phyloP scores from a whole-genome alignment of 2,113 vertebrate genomes.

The Sus scrofa region DNA sequence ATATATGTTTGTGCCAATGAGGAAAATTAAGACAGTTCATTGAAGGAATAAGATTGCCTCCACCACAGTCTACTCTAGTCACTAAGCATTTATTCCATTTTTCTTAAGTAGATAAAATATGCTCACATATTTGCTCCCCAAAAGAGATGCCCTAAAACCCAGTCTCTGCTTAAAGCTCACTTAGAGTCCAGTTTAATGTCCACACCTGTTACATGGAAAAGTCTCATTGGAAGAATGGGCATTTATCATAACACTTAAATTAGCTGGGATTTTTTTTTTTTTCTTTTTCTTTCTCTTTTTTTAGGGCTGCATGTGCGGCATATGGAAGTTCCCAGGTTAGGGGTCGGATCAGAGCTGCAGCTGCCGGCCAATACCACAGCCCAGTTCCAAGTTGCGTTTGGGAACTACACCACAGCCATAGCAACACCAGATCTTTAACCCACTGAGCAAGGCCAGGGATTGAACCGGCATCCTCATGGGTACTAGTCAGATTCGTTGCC shows the following conservation, averaged over 20 bases:
- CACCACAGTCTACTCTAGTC: background rate
- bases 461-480: too few relatives aligned
- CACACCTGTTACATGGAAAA: background rate
- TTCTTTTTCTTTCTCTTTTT: too few relatives aligned
- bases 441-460: too few relatives aligned
- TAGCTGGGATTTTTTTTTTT: background rate
- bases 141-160: background rate
- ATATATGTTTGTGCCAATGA: background rate
- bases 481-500: too few relatives aligned
- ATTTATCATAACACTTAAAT: background rate
- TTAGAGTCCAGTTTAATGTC: background rate
- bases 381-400: too few relatives aligned
- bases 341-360: too few relatives aligned
- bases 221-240: background rate
- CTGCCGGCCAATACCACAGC: too few relatives aligned
- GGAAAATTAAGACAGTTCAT: background rate
- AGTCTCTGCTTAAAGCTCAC: background rate
- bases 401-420: too few relatives aligned
- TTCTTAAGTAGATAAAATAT: background rate
- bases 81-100: background rate
- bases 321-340: too few relatives aligned
- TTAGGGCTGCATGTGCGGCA: too few relatives aligned
- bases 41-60: background rate
- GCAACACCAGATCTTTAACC: too few relatives aligned
- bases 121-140: background rate